A percentile compares a stretch with the other conserved stretches of the same genome.
Evolutionary conservation across 2,888 invertebrate genomes (phyloP).

Genomic region (Aphidoletes aphidimyza): DNA sequence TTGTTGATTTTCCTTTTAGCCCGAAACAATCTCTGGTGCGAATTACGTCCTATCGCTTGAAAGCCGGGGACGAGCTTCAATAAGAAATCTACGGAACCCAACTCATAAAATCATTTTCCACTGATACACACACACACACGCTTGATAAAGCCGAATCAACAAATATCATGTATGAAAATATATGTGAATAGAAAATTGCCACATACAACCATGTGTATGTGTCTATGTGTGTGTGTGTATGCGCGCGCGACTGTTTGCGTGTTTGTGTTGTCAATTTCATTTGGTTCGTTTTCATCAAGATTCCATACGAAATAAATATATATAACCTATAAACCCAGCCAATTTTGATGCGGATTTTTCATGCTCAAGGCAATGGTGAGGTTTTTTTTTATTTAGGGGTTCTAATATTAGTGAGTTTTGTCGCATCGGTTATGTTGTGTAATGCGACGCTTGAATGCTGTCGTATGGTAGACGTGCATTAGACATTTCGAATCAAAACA

Average conservation of each 20-base stretch:
- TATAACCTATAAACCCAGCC: neutral
- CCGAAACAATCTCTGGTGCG: neutral
- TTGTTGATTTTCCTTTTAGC: neutral
- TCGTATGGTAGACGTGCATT: too few relatives aligned
- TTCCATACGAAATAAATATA: neutral
- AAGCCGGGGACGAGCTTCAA: neutral
- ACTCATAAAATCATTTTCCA: too few relatives aligned
- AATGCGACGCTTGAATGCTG: too few relatives aligned
- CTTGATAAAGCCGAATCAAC: neutral
- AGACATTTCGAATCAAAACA: too few relatives aligned
- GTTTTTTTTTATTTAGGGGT: neutral
- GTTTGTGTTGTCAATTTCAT: conserved; percentile 38
- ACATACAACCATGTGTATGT: neutral
- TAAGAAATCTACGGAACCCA: neutral
- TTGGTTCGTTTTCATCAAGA: conserved; percentile 8
- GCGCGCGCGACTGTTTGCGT: neutral
- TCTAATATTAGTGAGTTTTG: neutral
- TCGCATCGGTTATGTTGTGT: neutral
- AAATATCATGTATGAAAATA: conserved; percentile 26
- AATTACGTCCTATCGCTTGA: conserved; percentile 8
- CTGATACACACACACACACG: neutral
- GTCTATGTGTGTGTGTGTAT: too few relatives aligned
- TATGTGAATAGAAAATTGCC: neutral
- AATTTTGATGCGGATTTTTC: conserved; percentile 42
- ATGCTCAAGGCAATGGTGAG: neutral